Conservation (phyloP, 2,888 invertebrate genomes). For the Campaea margaritaria region DNA sequence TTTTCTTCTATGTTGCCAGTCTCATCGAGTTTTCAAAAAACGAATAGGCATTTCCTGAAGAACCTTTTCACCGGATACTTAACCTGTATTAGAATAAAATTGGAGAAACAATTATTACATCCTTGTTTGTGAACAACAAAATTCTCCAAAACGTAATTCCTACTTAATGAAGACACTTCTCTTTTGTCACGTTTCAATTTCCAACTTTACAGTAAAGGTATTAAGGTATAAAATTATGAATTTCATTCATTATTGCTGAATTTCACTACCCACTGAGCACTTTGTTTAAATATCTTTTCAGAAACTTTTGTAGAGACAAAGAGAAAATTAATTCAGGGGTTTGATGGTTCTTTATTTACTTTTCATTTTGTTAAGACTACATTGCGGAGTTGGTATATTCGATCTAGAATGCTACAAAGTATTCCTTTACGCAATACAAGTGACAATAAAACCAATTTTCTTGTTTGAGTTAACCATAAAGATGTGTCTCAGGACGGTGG, state of each 20-base stretch:
- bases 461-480: no score
- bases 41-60: no score
- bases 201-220: background rate
- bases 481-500: no score
- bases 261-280: slow-evolving; percentile 9
- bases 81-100: background rate
- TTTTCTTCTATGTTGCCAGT: no score
- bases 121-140: background rate
- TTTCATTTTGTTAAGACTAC: slow-evolving; percentile 2
- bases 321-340: slow-evolving; percentile 21
- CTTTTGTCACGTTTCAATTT: background rate
- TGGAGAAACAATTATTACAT: background rate
- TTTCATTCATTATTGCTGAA: slow-evolving; percentile 1
- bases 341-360: slow-evolving; percentile 20
- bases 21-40: no score
- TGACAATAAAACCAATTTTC: no score
- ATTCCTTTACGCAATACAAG: no score
- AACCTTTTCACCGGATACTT: background rate
- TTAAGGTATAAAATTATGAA: slow-evolving; percentile 2
- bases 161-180: slow-evolving; percentile 15
- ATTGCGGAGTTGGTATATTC: no score
- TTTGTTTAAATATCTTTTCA: slow-evolving; percentile 24
- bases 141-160: slow-evolving; percentile 20
- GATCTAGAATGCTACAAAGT: no score
- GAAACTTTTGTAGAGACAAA: slow-evolving; percentile 14